Evolutionary conservation across 2,888 invertebrate species (phyloP).

Genomic region (Endotricha flammealis): DNA sequence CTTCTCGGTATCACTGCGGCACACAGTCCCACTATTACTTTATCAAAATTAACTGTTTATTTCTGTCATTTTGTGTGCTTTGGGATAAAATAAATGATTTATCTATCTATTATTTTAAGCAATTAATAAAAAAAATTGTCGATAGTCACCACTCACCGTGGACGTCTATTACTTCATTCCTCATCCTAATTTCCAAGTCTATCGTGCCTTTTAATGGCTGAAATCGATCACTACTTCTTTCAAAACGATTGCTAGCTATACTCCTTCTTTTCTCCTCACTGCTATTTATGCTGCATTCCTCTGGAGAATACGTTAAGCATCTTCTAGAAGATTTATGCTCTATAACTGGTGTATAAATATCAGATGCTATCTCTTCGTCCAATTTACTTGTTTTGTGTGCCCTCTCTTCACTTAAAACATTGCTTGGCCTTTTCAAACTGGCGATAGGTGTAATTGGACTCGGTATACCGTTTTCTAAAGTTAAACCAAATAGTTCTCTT

Average conservation of each 20-base stretch:
- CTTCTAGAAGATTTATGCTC: slow-evolving; percentile 73
- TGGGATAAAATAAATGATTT: too few relatives aligned
- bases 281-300: slow-evolving; percentile 68
- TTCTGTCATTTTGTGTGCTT: too few relatives aligned
- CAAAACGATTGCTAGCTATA: slow-evolving; percentile 66
- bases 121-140: slow-evolving; percentile 25
- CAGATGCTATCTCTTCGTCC: slow-evolving; percentile 59
- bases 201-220: slow-evolving; percentile 76
- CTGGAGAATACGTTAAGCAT: slow-evolving; percentile 79
- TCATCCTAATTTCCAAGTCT: slow-evolving; percentile 80
- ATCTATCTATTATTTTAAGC: too few relatives aligned
- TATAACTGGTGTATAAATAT: slow-evolving; percentile 62
- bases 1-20: too few relatives aligned
- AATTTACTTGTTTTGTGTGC: slow-evolving; percentile 73
- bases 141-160: slow-evolving; percentile 83
- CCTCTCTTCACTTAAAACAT: slow-evolving; percentile 61
- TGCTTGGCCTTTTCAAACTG: slow-evolving; percentile 59
- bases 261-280: slow-evolving; percentile 76
- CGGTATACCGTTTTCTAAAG: slow-evolving; percentile 69
- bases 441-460: slow-evolving; percentile 71
- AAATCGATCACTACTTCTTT: slow-evolving; percentile 53
- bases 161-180: slow-evolving; percentile 80
- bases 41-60: too few relatives aligned
- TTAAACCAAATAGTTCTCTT: slow-evolving; percentile 62
- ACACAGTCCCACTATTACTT: too few relatives aligned